Evolutionary conservation across 1,140 invertebrate species (phyloP), one percentile per base, ranked within the genome.

Genomic region (Tetramorium alpestre): DNA sequence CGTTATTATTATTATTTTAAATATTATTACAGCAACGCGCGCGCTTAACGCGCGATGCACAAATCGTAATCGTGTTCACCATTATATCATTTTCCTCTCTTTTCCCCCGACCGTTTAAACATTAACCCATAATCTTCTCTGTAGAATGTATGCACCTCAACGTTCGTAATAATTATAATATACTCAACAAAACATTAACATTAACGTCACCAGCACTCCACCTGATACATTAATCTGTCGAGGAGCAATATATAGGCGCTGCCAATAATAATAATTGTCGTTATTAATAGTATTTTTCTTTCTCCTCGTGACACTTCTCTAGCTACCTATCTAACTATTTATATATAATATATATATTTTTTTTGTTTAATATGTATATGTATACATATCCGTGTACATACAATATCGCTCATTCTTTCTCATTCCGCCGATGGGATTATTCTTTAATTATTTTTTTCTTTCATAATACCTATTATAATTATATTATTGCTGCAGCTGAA

Each of bases 401-500:
- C 75, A 85, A 73, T 88, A 88, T 87, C 88, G 76, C 28, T 84
- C 80, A 84, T 73, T 84, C 41, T 73, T 62, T 10, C 25, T 81
- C 76, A 41, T 56, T 65, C 82, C 76, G 73, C 62, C 75, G 73
- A 88, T 87, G 77, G 72, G 70, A 85, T 90, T 91, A 91, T 69
- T 60, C 69, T 47, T 91, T 81, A 90, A 81, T 86, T 86, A 62
- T 81, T 81, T 90, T 81, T 77, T 88, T 87, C 85, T 88, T 87
- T 85, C 87, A 82, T 94, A 94, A 94, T 88, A 93, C 88, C 88
- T 94, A 94, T 92, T 94, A 94, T 92, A 91, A 93, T 92, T 91
- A 89, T 94, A 94, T 94, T 94, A 95, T 95, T 95, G 94, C 94
- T 95, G 94, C 91, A 93, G 91, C 92, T 91, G 92, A 91, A 92